phyloP scores from a whole-genome alignment of 2,113 vertebrate genomes.

The Prionailurus viverrinus region DNA sequence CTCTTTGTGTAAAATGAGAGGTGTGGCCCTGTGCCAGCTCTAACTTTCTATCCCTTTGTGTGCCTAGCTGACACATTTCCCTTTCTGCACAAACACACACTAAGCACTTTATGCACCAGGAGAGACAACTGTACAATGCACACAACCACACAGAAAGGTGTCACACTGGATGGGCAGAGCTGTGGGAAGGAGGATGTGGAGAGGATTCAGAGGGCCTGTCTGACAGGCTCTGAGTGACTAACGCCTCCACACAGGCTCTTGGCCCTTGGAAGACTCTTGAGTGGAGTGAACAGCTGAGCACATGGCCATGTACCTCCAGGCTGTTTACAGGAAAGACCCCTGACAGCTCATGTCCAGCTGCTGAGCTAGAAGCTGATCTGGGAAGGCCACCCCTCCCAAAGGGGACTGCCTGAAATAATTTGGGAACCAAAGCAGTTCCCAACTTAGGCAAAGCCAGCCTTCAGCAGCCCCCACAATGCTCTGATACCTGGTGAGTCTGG shows the following conservation, averaged over 20 bases:
- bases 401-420: neutral
- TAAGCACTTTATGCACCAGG: neutral
- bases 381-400: neutral
- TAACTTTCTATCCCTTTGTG: neutral
- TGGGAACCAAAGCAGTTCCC: neutral
- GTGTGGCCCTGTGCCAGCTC: neutral
- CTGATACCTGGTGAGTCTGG: fast-evolving
- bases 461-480: neutral
- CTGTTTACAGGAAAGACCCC: neutral
- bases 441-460: neutral
- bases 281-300: neutral
- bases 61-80: neutral
- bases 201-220: neutral
- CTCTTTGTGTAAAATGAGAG: neutral
- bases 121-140: neutral
- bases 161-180: neutral
- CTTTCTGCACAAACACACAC: neutral
- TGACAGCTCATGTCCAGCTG: neutral
- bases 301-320: neutral
- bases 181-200: neutral
- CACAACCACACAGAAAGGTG: fast-evolving
- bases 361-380: neutral
- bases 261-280: neutral
- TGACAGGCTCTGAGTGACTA: neutral
- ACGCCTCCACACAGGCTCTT: fast-evolving